These are phyloP conservation scores for Acanthiza pusilla DNA, from an alignment of 2,797 vertebrate species.

Conservation along the genomic window DNA sequence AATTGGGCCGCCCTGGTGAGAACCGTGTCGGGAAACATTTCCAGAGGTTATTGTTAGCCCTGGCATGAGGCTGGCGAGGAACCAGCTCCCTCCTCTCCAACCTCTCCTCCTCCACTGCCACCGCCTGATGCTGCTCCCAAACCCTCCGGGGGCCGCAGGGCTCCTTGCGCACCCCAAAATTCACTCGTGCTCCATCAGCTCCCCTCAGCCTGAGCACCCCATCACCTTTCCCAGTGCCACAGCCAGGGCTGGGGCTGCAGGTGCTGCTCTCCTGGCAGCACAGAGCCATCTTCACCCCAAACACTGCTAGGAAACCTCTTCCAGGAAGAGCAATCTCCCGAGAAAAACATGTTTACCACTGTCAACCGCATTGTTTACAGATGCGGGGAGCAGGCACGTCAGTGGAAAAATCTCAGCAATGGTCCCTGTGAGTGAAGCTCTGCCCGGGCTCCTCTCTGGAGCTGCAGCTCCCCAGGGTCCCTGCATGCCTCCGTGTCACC, in stretches of 20 bases:
- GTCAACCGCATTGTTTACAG: not conserved
- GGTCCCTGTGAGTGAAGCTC: not conserved
- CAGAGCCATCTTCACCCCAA: not conserved
- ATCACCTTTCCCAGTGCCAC: accelerated
- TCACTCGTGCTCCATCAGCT: not conserved
- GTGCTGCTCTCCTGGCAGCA: not conserved
- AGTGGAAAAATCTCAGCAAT: not conserved
- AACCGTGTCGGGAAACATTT: not conserved
- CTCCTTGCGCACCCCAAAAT: not conserved
- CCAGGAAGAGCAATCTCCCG: constrained; percentile 1
- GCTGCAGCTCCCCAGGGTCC: not conserved
- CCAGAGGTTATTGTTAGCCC: constrained; percentile 46
- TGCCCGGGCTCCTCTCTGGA: not conserved
- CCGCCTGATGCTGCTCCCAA: not conserved
- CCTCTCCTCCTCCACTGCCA: not conserved
- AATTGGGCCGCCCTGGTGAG: constrained; percentile 44
- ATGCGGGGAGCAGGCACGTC: not conserved
- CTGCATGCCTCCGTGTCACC: accelerated
- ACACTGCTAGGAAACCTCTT: not conserved
- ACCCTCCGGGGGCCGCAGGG: not conserved
- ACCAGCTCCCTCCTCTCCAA: constrained; percentile 40
- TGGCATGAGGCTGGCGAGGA: constrained; percentile 47
- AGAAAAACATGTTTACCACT: constrained; percentile 53
- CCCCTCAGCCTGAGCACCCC: not conserved
- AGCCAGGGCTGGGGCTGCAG: accelerated